Base-by-base conservation (phyloP, 2,113 vertebrate genomes). In the Caranx ignobilis region DNA sequence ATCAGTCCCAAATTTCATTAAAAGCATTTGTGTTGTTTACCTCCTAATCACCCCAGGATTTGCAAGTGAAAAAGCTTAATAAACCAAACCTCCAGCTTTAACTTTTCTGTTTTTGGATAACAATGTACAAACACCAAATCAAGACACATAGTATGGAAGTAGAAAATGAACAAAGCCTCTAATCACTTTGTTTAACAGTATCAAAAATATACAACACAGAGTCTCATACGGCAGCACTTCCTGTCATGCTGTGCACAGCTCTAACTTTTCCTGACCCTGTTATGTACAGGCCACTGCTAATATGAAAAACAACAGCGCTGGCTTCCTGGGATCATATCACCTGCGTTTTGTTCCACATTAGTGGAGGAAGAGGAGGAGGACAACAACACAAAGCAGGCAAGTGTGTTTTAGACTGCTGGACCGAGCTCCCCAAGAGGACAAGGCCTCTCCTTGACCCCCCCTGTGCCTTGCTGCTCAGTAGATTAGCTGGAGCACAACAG, bases 361-460 rank as follows among this genome's bases (percentile, higher is more conserved):
- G 43, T 48, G 2, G 26, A 67, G 54, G 67, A 75, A 35, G 72
- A 70, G 31, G 31, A 43, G 64, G 59, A 74, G 69, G 39, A 75
- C 62, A 21, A 57, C 66, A 9, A 63, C 50, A 84, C 47, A 64
- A 72, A 81, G 39, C 77, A 66, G 56, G 31, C 55, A 48, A 82
- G 77, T 78, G 60, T 63, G 68, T 77, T 89, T 84, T 61, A 84
- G 70, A 87, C 82, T 84, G 77, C 55, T 26, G 60, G 69, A 26
- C 43, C 34, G 73, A 86, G 81, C 78, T 73, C 12, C 56, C 50
- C 26, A 77, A 84, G 84, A 91, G 87, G 89, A 91, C 82, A 3
- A 73, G 71, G 62, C 86, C 83, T 92, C 90, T 92, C 91, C 92
- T 92, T 92, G 92, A 93, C 92, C 92, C 87, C 69, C 54, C 45